Conservation (phyloP, 2,888 invertebrate genomes). For the Limnephilus rhombicus region DNA sequence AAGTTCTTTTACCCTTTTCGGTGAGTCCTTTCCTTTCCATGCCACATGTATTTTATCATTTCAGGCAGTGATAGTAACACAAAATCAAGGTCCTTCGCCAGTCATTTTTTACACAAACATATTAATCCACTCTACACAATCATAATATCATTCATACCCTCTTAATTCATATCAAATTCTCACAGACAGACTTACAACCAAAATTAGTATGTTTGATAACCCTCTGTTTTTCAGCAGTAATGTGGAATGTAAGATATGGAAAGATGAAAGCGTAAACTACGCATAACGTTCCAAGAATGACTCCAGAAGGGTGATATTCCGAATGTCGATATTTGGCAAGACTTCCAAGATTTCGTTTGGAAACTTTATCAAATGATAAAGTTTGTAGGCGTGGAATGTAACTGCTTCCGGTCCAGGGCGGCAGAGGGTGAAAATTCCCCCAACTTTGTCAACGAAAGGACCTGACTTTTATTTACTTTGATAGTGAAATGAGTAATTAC, state of each 20-base stretch:
- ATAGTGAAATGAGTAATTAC: slow-evolving; percentile 58
- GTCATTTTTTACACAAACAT: too few relatives aligned
- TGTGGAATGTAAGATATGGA: background rate
- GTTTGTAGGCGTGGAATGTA: slow-evolving; percentile 50
- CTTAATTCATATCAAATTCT: too few relatives aligned
- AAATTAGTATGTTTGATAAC: background rate
- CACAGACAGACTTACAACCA: background rate
- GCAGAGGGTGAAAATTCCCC: background rate
- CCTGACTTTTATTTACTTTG: slow-evolving; percentile 51
- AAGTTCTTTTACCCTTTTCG: too few relatives aligned
- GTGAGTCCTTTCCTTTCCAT: too few relatives aligned
- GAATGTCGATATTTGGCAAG: slow-evolving; percentile 29
- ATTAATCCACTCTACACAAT: too few relatives aligned
- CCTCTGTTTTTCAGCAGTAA: background rate
- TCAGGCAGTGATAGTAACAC: too few relatives aligned
- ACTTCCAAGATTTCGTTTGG: slow-evolving; percentile 44
- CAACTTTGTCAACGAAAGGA: slow-evolving; percentile 32
- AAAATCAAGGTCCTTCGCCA: too few relatives aligned
- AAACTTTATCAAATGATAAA: slow-evolving; percentile 54
- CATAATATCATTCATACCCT: too few relatives aligned
- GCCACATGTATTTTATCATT: too few relatives aligned
- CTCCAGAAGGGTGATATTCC: background rate
- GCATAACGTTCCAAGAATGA: background rate
- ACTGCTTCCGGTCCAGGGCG: slow-evolving; percentile 21
- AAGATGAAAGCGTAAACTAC: background rate